Evolutionary conservation across 2,888 invertebrate genomes (phyloP).

Genomic region (Cataglyphis cursor): DNA sequence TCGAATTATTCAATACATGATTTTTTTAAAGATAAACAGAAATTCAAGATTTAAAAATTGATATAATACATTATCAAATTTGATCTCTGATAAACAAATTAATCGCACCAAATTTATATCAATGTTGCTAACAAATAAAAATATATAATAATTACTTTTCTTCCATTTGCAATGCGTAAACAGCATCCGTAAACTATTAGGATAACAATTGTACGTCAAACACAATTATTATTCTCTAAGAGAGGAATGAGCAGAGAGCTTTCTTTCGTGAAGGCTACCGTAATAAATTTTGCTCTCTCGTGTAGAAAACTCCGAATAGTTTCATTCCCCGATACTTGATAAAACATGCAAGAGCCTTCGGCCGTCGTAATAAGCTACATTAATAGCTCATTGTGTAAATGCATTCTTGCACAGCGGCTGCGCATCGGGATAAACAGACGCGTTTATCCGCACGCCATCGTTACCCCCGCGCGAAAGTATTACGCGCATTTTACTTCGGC

Average conservation of each 20-base stretch:
- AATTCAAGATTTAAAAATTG: neutral
- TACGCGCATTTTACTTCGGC: conserved; percentile 55
- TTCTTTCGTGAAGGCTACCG: neutral
- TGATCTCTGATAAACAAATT: neutral
- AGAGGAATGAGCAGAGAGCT: neutral
- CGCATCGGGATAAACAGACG: conserved; percentile 10
- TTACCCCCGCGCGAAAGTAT: conserved; percentile 49
- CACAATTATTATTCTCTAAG: neutral
- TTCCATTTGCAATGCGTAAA: neutral
- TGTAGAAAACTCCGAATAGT: neutral
- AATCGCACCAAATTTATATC: neutral
- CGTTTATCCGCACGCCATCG: conserved; percentile 53
- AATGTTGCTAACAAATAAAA: neutral
- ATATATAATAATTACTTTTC: neutral
- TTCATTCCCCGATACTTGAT: neutral
- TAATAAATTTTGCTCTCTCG: neutral
- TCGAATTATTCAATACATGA: neutral
- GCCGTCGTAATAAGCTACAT: conserved; percentile 33
- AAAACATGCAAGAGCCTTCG: conserved; percentile 3
- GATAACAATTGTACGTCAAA: neutral
- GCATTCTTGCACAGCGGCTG: neutral
- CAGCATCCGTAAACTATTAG: neutral
- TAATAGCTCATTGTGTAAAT: conserved; percentile 51
- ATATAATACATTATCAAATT: neutral
- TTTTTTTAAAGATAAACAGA: neutral